Conservation (phyloP, 2,797 vertebrate species). For the Psittacula derbiana region DNA sequence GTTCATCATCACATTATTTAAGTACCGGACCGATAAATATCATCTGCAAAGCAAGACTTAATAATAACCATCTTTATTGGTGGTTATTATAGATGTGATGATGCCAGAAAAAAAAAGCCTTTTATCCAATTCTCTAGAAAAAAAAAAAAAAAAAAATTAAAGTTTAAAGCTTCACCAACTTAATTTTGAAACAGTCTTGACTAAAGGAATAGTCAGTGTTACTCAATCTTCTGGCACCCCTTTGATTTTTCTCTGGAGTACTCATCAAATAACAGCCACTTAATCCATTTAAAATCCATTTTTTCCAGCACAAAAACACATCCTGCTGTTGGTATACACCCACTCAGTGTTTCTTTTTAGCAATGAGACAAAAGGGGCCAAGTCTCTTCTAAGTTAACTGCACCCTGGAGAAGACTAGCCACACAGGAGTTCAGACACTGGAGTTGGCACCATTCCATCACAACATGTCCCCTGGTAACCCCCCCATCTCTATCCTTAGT, state of each 20-base stretch:
- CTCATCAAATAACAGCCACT: neutral
- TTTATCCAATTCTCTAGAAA: neutral
- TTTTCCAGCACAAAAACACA: neutral
- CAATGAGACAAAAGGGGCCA: neutral
- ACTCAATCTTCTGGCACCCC: neutral
- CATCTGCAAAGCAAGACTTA: neutral
- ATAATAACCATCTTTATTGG: neutral
- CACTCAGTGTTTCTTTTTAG: neutral
- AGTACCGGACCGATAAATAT: neutral
- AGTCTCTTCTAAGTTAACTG: neutral
- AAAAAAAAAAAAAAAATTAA: neutral
- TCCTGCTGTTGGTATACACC: neutral
- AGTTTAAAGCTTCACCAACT: neutral
- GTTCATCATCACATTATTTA: neutral
- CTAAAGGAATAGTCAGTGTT: neutral
- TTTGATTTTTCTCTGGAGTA: neutral
- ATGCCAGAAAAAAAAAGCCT: neutral
- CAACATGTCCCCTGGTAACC: neutral
- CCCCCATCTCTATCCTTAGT: neutral
- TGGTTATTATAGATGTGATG: too few species aligned
- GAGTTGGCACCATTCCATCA: neutral
- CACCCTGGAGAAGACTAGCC: neutral
- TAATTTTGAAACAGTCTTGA: neutral
- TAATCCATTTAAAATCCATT: neutral
- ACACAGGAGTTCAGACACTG: neutral